Conservation (phyloP, 2,113 vertebrate genomes). For the Lathamus discolor region DNA sequence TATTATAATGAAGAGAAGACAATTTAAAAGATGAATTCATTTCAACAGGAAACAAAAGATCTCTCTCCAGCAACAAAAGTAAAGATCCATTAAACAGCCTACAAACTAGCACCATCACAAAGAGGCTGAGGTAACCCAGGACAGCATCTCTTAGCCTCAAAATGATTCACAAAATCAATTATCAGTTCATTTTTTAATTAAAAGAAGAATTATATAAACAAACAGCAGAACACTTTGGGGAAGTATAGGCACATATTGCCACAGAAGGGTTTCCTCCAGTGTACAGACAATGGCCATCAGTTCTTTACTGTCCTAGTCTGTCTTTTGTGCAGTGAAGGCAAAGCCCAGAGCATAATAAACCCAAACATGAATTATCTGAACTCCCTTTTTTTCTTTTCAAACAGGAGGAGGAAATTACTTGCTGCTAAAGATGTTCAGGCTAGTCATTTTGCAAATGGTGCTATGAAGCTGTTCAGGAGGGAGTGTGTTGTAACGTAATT, state of each 20-base stretch:
- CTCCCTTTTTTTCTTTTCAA: neutral
- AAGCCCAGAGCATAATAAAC: neutral
- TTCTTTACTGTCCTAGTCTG: neutral
- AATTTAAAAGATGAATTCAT: neutral
- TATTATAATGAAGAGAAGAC: neutral
- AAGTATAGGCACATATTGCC: neutral
- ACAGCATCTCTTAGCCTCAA: neutral
- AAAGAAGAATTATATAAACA: constrained; percentile 6
- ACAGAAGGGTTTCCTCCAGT: neutral
- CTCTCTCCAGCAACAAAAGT: neutral
- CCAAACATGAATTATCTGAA: neutral
- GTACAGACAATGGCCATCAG: neutral
- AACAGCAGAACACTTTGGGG: neutral
- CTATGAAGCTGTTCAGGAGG: neutral
- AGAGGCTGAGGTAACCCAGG: neutral
- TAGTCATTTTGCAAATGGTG: neutral
- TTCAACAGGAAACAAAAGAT: neutral
- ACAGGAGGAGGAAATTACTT: neutral
- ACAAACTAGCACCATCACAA: neutral
- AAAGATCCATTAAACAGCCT: neutral
- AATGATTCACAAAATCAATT: neutral
- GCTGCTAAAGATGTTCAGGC: neutral
- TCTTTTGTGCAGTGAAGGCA: neutral
- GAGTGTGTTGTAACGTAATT: neutral
- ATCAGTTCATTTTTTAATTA: constrained; percentile 35